These are phyloP conservation scores for Drosophila obscura DNA, from an alignment of 1,140 invertebrate genomes.

Conservation along the genomic window DNA sequence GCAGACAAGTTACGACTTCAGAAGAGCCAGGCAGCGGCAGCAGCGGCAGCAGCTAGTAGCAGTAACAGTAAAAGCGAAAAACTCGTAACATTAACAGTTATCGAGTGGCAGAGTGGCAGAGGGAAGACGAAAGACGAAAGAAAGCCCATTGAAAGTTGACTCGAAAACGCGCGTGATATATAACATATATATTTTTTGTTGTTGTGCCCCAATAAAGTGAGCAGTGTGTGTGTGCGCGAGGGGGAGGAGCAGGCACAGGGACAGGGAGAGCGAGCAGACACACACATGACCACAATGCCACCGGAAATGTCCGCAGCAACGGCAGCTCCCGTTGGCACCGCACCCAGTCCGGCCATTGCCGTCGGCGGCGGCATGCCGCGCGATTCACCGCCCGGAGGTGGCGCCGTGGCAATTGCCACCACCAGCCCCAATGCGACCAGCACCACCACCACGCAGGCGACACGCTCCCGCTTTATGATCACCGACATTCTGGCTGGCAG, in stretches of 20 bases:
- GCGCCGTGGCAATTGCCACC: slow-evolving; percentile 58
- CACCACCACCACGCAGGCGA: slow-evolving; percentile 85
- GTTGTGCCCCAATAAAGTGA: too few species aligned
- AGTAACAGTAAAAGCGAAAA: too few species aligned
- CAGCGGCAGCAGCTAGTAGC: neutral
- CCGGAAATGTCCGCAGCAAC: slow-evolving; percentile 80
- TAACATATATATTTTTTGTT: too few species aligned
- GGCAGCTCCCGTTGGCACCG: slow-evolving; percentile 74
- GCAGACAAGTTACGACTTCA: slow-evolving; percentile 18
- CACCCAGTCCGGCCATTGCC: slow-evolving; percentile 58
- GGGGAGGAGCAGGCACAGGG: slow-evolving; percentile 16
- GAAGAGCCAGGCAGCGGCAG: neutral
- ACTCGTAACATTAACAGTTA: too few species aligned
- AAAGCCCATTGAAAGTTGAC: too few species aligned
- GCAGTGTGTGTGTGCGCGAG: slow-evolving; percentile 22
- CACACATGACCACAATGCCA: slow-evolving; percentile 83
- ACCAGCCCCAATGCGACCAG: slow-evolving; percentile 31
- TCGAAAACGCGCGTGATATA: too few species aligned
- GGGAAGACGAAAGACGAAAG: too few species aligned
- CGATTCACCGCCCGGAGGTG: slow-evolving; percentile 63
- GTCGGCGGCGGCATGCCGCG: slow-evolving; percentile 83
- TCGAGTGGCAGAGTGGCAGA: too few species aligned
- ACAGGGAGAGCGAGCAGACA: slow-evolving; percentile 10
- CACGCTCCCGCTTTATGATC: slow-evolving; percentile 91
- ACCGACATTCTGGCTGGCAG: slow-evolving; percentile 90